Evolutionary conservation across 2,113 vertebrate species (phyloP), one percentile per base, ranked within the genome.

Genomic region (Prionailurus viverrinus): DNA sequence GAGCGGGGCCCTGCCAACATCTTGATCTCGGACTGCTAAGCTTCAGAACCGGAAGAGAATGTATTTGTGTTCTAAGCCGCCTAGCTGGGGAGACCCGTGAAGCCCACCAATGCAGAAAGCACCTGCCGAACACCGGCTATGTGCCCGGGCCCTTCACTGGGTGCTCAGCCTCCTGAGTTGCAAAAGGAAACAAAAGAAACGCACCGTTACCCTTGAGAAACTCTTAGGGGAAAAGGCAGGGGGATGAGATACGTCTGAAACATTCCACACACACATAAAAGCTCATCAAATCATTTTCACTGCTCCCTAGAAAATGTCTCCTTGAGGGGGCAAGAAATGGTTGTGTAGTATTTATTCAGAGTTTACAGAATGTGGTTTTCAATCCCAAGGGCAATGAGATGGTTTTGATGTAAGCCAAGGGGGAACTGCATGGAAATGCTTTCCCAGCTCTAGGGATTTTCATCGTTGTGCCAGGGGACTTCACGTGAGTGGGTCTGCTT

Each of bases 251-350:
- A 1, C 0, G 0, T 8, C 55, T 33, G 66, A 27, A 33, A 69
- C 80, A 48, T 25, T 39, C 48, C 11, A 11, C 16, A 91, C 31
- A 53, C 39, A 81, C 36, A 68, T 3, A 55, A 93, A 93, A 89
- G 45, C 82, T 91, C 86, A 93, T 61, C 89, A 68, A 86, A 63
- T 89, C 86, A 48, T 74, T 48, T 74, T 68, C 79, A 82, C 27
- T n/a, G 80, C 74, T 92, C 83, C 55, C 87, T 48, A 76, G 86
- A 81, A 90, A 95, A 55, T 0, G 16, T 36, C 63, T 92, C 68
- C 74, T 90, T 51, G 36, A 89, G 80, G 55, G 65, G 36, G 1
- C 27, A 61, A 51, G 23, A 66, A 31, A 58, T 25, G 76, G 91
- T 16, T 41, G 5, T 4, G 6, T 7, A 9, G 39, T 76, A 71